Evolutionary conservation across 2,113 vertebrate genomes (phyloP).

Genomic region (Alosa alosa): DNA sequence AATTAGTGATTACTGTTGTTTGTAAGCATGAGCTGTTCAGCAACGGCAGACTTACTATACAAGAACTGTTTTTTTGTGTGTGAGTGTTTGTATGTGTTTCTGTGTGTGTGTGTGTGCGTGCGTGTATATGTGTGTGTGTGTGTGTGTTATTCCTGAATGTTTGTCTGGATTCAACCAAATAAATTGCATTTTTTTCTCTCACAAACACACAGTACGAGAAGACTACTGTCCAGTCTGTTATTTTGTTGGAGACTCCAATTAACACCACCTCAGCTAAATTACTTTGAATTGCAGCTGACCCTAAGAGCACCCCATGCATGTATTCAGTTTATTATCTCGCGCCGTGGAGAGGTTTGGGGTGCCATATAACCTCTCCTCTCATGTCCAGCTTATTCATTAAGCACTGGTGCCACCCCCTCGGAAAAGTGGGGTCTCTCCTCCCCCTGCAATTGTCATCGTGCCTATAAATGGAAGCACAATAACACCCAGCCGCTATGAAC

Average conservation of each 20-base stretch:
- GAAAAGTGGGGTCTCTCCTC: neutral
- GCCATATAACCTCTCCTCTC: neutral
- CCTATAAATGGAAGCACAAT: slow-evolving; percentile 32
- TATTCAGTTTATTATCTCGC: neutral
- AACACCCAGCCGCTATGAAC: slow-evolving; percentile 19
- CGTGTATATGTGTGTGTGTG: neutral
- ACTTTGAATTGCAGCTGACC: neutral
- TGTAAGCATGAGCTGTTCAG: neutral
- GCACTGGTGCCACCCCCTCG: neutral
- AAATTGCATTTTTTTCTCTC: neutral
- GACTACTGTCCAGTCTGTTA: neutral
- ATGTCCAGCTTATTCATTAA: neutral
- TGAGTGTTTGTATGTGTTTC: neutral
- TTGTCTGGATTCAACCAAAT: neutral
- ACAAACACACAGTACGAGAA: neutral
- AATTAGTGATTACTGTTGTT: slow-evolving; percentile 28
- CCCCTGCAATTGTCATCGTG: slow-evolving; percentile 24
- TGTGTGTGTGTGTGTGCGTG: neutral
- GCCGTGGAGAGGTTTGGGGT: neutral
- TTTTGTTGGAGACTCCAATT: neutral
- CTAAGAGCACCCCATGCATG: neutral
- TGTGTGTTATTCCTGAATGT: neutral
- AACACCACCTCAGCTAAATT: neutral
- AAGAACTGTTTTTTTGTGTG: neutral
- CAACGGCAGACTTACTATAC: neutral